Conservation (phyloP, 1,140 invertebrate species). For the Camponotus pennsylvanicus region DNA sequence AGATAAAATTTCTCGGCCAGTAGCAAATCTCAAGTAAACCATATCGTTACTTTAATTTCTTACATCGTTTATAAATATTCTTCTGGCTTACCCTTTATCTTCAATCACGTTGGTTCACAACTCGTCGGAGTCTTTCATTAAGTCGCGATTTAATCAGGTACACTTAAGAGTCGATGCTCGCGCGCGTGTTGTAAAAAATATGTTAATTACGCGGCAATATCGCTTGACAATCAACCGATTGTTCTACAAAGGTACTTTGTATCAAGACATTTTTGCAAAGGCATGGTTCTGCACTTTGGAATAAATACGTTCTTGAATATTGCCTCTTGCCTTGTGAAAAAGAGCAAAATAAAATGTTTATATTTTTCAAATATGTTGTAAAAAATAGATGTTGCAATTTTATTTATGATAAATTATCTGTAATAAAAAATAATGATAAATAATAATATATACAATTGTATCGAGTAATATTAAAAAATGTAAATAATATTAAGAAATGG, state of each 20-base stretch:
- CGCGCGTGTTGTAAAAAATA: conserved; percentile 34
- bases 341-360: background rate
- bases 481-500: too few species aligned
- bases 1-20: background rate
- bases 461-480: too few species aligned
- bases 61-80: conserved; percentile 9
- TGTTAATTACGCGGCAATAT: conserved; percentile 54
- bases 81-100: conserved; percentile 16
- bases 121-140: conserved; percentile 46
- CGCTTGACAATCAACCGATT: conserved; percentile 47
- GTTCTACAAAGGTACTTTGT: conserved; percentile 37
- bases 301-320: background rate
- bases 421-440: background rate
- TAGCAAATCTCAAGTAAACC: conserved; percentile 2
- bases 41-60: conserved; percentile 30
- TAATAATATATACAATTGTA: background rate
- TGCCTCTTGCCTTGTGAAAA: background rate
- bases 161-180: conserved; percentile 34
- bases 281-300: background rate
- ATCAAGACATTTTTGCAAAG: background rate
- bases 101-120: conserved; percentile 1
- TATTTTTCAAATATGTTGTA: background rate
- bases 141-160: conserved; percentile 59
- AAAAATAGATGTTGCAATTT: background rate
- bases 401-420: too few species aligned